Base-by-base conservation (phyloP, 2,888 invertebrate species). In the Trachelus iudaicus region DNA sequence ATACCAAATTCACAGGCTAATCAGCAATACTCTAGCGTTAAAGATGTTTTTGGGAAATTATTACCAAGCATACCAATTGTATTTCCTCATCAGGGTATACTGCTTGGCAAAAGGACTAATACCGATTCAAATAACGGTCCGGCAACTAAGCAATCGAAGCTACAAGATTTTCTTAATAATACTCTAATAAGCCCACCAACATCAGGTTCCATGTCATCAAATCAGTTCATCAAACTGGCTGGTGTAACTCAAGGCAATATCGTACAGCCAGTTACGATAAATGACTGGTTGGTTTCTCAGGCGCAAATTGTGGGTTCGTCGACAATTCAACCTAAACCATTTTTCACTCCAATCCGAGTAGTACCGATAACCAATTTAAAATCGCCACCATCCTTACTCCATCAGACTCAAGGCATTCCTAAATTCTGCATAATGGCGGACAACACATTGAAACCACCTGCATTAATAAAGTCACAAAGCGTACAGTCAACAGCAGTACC, bases 351-450 rank as follows among this genome's bases (percentile, higher is more conserved):
- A 1, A 86, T 90, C 68, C 88, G 90, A 6, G 87, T 91, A 6
- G 87, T 90, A 23, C 91, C 91, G 33, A 90, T 91, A 76, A 87
- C 89, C 4, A 88, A 88, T 73, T 83, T 90, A 56, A 89, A 89
- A 75, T 87, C 88, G 0, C 85, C 88, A 74, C 90, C 91, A 2
- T 89, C 91, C 3, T 78, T 90, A 23, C 79, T 89, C 31, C 90
- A 90, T 77, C 88, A 88, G 73, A 88, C 85, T 4, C 90, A 90
- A 75, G 90, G 89, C 31, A 84, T 90, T 76, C 91, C 91, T 35
- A 89, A 87, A 76, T 91, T 90, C 78, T 90, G 91, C 76, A 87
- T 90, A 4, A 87, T 91, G 79, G 84, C 90, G 4, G 88, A 90
- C 69, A 85, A 84, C 69, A n/a, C 79, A 12, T 34, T 75, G 37